Conservation (phyloP, 2,797 vertebrate species). For the Anguilla megastoma region DNA sequence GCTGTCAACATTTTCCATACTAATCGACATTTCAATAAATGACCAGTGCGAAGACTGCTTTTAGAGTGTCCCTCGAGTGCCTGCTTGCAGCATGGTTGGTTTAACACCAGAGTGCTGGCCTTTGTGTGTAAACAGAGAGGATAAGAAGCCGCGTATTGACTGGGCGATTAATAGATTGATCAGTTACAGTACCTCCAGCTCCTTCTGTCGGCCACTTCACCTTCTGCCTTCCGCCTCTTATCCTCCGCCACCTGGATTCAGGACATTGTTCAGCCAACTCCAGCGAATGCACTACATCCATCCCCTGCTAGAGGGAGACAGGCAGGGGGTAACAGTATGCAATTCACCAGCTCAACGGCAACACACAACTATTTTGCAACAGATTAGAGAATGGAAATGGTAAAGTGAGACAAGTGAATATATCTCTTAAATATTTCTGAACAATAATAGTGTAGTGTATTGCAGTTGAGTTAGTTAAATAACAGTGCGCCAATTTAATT, state of each 20-base stretch:
- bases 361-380: not conserved
- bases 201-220: constrained; percentile 66
- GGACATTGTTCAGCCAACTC: constrained; percentile 48
- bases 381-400: not conserved
- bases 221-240: constrained; percentile 37
- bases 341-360: constrained; percentile 48
- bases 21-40: constrained; percentile 78
- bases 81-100: constrained; percentile 70
- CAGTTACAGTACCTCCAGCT: constrained; percentile 61
- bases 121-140: constrained; percentile 73
- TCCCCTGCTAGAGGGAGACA: constrained; percentile 72
- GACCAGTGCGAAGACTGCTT: constrained; percentile 63
- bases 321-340: constrained; percentile 51
- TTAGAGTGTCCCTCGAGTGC: constrained; percentile 72
- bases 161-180: constrained; percentile 78
- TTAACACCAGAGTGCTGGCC: constrained; percentile 69
- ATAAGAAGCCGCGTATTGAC: constrained; percentile 72
- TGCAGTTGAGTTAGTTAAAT: not conserved
- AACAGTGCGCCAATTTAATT: not conserved
- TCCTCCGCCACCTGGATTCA: constrained; percentile 45
- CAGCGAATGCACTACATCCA: constrained; percentile 54
- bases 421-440: too few species aligned
- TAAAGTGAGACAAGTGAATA: too few species aligned
- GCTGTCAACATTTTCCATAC: constrained; percentile 70
- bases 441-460: not conserved